Evolutionary conservation across 2,888 invertebrate genomes (phyloP).

Genomic region (Lordiphosa fenestrarum): DNA sequence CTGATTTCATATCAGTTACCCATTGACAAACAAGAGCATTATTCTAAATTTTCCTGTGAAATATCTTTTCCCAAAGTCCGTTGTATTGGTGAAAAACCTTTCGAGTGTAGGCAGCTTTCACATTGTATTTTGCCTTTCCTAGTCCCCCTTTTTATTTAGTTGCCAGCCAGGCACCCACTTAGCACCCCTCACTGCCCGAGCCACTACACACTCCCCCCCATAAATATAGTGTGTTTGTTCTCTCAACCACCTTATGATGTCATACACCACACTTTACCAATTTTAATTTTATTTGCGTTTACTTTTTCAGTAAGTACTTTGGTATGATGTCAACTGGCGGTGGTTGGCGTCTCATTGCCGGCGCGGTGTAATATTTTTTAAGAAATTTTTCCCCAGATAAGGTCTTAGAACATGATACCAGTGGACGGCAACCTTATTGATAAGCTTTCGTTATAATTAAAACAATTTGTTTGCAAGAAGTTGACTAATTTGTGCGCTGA

Average conservation of each 20-base stretch:
- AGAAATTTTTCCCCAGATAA: constrained; percentile 25
- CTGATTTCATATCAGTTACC: no score
- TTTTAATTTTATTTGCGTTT: constrained; percentile 53
- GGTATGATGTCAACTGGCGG: constrained; percentile 39
- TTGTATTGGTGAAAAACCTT: no score
- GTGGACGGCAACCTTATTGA: constrained; percentile 15
- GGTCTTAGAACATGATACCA: not conserved
- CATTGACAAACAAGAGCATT: no score
- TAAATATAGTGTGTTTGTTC: constrained; percentile 5
- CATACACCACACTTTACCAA: constrained; percentile 36
- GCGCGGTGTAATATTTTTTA: constrained; percentile 22
- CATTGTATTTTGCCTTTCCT: no score
- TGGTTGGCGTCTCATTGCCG: constrained; percentile 29
- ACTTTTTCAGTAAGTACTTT: constrained; percentile 22
- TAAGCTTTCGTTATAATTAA: constrained; percentile 28
- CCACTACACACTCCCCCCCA: constrained; percentile 9
- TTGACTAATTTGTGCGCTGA: constrained; percentile 47
- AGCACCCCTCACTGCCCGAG: constrained; percentile 18
- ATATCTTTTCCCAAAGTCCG: no score
- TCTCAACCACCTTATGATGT: constrained; percentile 32
- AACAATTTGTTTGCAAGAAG: constrained; percentile 30
- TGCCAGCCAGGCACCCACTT: constrained; percentile 24
- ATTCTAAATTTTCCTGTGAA: no score
- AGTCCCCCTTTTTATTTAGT: not conserved
- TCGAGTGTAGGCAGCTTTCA: no score